Conservation (phyloP, 1,140 invertebrate species). For the Anthonomus grandis region DNA sequence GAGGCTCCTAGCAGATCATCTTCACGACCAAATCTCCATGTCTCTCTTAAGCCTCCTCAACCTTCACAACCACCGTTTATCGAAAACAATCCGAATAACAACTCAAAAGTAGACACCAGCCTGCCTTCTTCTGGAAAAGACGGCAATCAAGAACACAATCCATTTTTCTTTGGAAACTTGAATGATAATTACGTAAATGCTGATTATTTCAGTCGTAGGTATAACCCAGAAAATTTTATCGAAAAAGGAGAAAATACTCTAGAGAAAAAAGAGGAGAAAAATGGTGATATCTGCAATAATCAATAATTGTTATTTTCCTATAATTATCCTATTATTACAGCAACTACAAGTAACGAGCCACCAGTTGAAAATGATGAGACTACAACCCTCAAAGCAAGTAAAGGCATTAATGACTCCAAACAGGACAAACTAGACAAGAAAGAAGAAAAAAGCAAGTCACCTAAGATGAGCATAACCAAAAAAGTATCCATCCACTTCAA, state of each 20-base stretch:
- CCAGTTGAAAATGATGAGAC: constrained; percentile 51
- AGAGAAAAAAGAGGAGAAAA: neutral
- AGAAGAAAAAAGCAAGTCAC: constrained; percentile 27
- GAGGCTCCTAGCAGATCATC: neutral
- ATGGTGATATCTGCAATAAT: neutral
- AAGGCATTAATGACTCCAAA: constrained; percentile 46
- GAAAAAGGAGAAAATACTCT: neutral
- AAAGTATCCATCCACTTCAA: constrained; percentile 48
- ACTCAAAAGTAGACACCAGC: neutral
- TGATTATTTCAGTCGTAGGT: constrained; percentile 38
- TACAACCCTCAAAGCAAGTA: constrained; percentile 43
- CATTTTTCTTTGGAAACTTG: constrained; percentile 38
- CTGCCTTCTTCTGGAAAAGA: neutral
- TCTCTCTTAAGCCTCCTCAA: neutral
- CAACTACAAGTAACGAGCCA: no score
- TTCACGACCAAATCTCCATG: neutral
- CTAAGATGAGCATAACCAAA: constrained; percentile 38
- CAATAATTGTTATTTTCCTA: neutral
- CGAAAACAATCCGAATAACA: neutral
- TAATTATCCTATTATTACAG: no score
- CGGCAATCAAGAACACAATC: constrained; percentile 27
- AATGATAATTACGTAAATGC: constrained; percentile 35
- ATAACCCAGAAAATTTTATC: constrained; percentile 39
- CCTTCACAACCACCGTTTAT: neutral
- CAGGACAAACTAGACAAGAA: constrained; percentile 20